A percentile compares a stretch with the other conserved stretches of the same genome.
Conservation (phyloP, 2,888 invertebrate genomes). For the Anticlea derivata region DNA sequence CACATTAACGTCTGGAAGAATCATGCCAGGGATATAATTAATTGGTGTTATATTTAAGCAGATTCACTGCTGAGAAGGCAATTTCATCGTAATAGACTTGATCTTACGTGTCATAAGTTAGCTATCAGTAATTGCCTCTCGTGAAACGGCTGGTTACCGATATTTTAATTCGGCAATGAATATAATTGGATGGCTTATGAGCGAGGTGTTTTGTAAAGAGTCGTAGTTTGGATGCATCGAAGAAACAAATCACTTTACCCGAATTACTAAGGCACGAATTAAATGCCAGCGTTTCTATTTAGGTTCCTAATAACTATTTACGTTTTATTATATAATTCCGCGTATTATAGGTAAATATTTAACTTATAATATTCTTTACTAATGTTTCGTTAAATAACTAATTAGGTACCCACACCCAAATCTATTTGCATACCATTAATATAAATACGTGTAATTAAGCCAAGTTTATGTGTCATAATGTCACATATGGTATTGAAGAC, state of each 20-base stretch:
- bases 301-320: too few relatives aligned
- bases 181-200: too few relatives aligned
- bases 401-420: conserved; percentile 21
- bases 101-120: conserved; percentile 28
- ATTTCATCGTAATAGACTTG: conserved; percentile 39
- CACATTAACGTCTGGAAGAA: conserved; percentile 62
- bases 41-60: conserved; percentile 63
- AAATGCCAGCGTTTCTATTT: too few relatives aligned
- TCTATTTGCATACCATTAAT: conserved; percentile 26
- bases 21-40: conserved; percentile 55
- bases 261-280: too few relatives aligned
- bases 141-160: conserved; percentile 24
- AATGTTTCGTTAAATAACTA: conserved; percentile 12
- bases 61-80: conserved; percentile 49
- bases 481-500: conserved; percentile 28
- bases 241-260: too few relatives aligned
- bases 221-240: too few relatives aligned
- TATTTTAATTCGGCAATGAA: conserved; percentile 33
- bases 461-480: conserved; percentile 25
- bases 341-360: conserved; percentile 14
- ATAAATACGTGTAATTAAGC: conserved; percentile 20
- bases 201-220: too few relatives aligned
- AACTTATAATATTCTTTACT: conserved; percentile 12
- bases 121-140: conserved; percentile 33
- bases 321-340: neutral